phyloP scores from a whole-genome alignment of 2,113 vertebrate genomes.

The Pluvianellus socialis region DNA sequence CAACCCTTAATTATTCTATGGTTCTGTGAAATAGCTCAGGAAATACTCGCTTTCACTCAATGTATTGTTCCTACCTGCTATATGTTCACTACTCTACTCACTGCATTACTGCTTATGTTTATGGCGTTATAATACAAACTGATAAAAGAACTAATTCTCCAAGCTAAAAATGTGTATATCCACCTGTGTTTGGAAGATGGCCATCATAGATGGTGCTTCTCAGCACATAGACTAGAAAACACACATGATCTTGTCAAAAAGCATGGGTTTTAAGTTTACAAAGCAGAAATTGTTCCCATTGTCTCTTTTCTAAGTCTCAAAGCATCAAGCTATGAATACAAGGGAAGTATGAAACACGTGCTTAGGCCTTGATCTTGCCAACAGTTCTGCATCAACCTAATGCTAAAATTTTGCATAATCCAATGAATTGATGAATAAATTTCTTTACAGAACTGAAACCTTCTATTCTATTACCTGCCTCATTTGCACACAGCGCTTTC shows the following conservation, averaged over 20 bases:
- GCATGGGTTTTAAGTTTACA: not conserved
- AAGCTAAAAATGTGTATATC: not conserved
- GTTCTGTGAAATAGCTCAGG: not conserved
- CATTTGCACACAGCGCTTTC: not conserved
- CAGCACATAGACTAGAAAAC: not conserved
- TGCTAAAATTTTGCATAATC: not conserved
- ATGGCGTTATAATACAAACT: not conserved
- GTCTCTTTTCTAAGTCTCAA: not conserved
- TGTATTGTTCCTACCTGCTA: not conserved
- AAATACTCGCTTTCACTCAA: not conserved
- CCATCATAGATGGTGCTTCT: not conserved
- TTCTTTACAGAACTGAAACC: not conserved
- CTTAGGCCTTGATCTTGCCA: not conserved
- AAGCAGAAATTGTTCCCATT: not conserved
- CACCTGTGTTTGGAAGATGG: not conserved
- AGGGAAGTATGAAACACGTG: not conserved
- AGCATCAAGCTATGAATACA: not conserved
- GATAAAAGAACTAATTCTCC: not conserved
- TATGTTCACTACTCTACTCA: not conserved
- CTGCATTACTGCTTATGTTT: not conserved
- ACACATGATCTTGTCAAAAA: not conserved
- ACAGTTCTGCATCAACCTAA: not conserved
- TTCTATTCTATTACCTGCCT: not conserved
- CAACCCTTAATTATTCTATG: not conserved
- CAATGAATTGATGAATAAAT: not conserved